These are phyloP conservation scores for Apostichopus japonicus DNA, from an alignment of 35 echinoderm and acorn worm genomes.

Conservation along the genomic window DNA sequence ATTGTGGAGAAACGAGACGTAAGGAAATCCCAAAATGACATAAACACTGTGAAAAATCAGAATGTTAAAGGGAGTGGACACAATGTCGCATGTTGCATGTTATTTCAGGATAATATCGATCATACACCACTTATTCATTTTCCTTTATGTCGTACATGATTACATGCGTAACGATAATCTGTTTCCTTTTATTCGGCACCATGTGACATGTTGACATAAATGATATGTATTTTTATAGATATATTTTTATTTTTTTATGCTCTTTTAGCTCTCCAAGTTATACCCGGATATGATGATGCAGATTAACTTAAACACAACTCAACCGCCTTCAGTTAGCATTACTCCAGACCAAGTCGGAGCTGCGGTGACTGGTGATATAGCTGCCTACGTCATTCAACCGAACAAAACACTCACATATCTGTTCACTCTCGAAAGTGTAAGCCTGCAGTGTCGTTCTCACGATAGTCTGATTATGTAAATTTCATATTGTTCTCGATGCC, in stretches of 20 bases:
- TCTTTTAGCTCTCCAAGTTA: conserved; percentile 49
- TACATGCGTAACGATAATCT: too few relatives aligned
- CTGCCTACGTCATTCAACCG: conserved; percentile 63
- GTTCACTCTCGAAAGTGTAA: conserved; percentile 63
- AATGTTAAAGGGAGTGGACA: neutral
- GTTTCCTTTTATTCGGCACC: neutral
- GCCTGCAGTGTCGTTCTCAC: neutral
- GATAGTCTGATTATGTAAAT: neutral
- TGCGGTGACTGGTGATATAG: conserved; percentile 38
- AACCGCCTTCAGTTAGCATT: conserved; percentile 50
- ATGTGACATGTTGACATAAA: too few relatives aligned
- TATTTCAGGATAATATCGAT: too few relatives aligned
- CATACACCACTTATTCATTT: too few relatives aligned
- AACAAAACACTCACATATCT: conserved; percentile 61
- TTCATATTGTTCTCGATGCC: neutral
- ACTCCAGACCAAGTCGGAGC: neutral
- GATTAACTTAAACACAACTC: conserved; percentile 70
- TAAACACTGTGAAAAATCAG: neutral
- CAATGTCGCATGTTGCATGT: neutral
- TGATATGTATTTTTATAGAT: neutral
- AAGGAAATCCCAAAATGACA: neutral
- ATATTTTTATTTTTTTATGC: neutral
- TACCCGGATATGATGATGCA: conserved; percentile 80
- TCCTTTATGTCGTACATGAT: too few relatives aligned
- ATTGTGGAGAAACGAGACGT: neutral